Evolutionary conservation across 1,140 invertebrate genomes (phyloP), one percentile per base, ranked within the genome.

Genomic region (Anoplophora glabripennis): DNA sequence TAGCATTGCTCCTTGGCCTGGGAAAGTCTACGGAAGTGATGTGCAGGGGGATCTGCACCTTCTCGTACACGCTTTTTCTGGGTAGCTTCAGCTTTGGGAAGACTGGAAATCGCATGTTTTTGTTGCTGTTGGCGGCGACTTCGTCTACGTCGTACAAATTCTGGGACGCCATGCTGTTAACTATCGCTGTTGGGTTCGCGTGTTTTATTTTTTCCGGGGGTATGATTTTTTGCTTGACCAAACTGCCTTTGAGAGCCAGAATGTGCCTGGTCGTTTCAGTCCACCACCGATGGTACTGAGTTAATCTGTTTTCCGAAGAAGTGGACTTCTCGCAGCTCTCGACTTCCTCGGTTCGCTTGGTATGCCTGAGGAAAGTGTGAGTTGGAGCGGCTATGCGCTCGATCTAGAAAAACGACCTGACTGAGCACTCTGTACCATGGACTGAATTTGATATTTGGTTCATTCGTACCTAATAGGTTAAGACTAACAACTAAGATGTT

Each of bases 371-470:
- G 7, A 77, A 80, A 0, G 81, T 71, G 41, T 78, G 71, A 1
- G 82, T 84, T 8, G 80, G 80, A 1, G 78, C 76, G n/a, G 75
- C 70, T 51, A 83, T 72, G 49, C 81, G 65, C 33, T 79, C 78
- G 28, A 81, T 57, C 71, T 74, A 53, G 49, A 72, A 67, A 45
- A 41, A 62, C 9, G 47, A 44, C n/a, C 21, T 28, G 18, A 9
- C 21, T 3, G 21, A 28, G 21, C 5, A 28, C 21, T 49, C 18
- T 18, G 15, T n/a, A n/a, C n/a, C n/a, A n/a, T n/a, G n/a, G n/a
- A n/a, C n/a, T n/a, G n/a, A n/a, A n/a, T n/a, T n/a, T n/a, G n/a
- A n/a, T n/a, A n/a, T n/a, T n/a, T n/a, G n/a, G n/a, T n/a, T n/a
- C n/a, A n/a, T n/a, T n/a, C n/a, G n/a, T n/a, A n/a, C n/a, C n/a